Evolutionary conservation across 2,888 invertebrate genomes (phyloP).

Genomic region (Coelogynopora nodosa): DNA sequence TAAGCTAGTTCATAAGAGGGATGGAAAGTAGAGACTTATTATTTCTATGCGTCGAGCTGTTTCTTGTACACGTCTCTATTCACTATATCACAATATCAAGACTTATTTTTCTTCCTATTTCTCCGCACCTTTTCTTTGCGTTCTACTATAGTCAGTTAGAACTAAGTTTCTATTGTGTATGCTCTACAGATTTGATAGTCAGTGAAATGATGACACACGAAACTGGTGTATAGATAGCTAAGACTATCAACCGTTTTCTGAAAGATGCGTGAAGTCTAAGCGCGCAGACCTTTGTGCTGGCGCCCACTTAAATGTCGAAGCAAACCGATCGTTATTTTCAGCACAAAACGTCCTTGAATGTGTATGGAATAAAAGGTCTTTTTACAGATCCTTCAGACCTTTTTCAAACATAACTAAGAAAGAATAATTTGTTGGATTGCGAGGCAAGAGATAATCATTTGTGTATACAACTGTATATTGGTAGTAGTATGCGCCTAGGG

Average conservation of each 20-base stretch:
- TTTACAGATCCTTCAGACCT: not conserved
- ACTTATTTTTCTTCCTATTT: not conserved
- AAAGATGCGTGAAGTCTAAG: not conserved
- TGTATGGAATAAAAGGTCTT: too few species aligned
- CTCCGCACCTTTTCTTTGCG: not conserved
- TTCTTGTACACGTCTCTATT: not conserved
- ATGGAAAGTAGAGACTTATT: not conserved
- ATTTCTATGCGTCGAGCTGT: not conserved
- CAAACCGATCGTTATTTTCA: not conserved
- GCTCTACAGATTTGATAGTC: not conserved
- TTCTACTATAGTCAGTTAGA: not conserved
- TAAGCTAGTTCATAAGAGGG: not conserved
- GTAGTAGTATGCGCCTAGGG: too few species aligned
- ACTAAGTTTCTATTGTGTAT: not conserved
- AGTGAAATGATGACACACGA: too few species aligned
- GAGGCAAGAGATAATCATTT: not conserved
- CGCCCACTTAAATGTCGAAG: not conserved
- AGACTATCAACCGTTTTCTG: not conserved
- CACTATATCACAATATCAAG: not conserved
- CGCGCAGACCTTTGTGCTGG: not conserved
- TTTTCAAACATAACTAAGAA: not conserved
- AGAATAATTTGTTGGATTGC: not conserved
- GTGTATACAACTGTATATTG: too few species aligned
- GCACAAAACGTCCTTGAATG: too few species aligned
- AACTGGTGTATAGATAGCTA: too few species aligned